These are phyloP conservation scores for Neodiprion virginianus DNA, from an alignment of 1,140 invertebrate species.

Conservation along the genomic window DNA sequence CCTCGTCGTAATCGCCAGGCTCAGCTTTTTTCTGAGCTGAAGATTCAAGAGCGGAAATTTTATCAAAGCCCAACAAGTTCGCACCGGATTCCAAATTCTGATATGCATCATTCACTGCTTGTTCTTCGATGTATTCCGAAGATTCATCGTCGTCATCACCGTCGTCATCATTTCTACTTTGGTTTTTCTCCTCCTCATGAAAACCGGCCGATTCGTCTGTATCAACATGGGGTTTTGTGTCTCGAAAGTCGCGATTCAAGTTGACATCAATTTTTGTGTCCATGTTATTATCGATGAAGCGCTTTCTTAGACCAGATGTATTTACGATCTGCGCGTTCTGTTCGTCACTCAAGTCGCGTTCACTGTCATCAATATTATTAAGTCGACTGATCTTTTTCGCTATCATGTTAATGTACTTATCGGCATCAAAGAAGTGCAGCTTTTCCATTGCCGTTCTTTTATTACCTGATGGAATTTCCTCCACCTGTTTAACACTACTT, in stretches of 20 bases:
- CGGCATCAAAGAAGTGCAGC: conserved; percentile 21
- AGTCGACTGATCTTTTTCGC: conserved; percentile 19
- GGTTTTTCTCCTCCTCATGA: background rate
- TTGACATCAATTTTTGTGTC: too few species aligned
- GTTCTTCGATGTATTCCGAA: too few species aligned
- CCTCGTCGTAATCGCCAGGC: background rate
- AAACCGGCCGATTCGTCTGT: background rate
- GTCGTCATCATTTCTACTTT: background rate
- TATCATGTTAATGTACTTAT: conserved; percentile 25
- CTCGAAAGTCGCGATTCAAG: background rate
- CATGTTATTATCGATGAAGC: too few species aligned
- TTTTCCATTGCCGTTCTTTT: conserved; percentile 16
- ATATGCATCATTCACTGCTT: too few species aligned
- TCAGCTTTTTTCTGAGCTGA: too few species aligned
- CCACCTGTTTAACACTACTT: background rate
- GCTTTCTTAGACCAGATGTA: too few species aligned
- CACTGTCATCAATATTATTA: conserved; percentile 10
- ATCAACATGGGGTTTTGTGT: background rate
- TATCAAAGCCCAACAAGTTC: too few species aligned
- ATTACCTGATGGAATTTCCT: background rate
- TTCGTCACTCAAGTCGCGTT: background rate
- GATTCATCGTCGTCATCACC: background rate
- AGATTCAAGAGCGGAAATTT: too few species aligned
- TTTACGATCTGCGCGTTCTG: background rate
- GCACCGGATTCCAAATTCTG: too few species aligned